Evolutionary conservation across 2,113 vertebrate genomes (phyloP).

Genomic region (Mobula hypostoma): DNA sequence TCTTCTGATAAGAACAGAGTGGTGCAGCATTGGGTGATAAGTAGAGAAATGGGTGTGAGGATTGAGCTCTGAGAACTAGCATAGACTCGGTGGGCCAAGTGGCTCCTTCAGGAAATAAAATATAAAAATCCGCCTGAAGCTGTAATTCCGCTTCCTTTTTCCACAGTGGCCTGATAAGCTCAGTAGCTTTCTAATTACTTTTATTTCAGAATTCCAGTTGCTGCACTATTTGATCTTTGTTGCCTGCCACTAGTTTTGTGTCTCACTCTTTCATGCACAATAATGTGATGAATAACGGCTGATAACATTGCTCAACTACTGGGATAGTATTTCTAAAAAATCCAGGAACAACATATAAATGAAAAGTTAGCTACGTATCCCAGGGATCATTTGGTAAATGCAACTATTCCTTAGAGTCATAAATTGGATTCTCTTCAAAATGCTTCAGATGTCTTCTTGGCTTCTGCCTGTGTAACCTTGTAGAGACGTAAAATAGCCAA

Average conservation of each 20-base stretch:
- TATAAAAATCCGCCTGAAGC: neutral
- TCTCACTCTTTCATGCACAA: neutral
- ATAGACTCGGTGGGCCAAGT: too few relatives aligned
- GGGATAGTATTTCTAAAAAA: neutral
- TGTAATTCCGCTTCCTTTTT: neutral
- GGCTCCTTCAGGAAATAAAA: too few relatives aligned
- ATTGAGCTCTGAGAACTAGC: too few relatives aligned
- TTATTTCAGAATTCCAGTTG: neutral
- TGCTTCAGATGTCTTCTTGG: neutral
- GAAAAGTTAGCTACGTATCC: neutral
- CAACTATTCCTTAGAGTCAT: neutral
- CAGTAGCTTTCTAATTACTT: neutral
- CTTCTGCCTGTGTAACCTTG: neutral
- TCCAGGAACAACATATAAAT: neutral
- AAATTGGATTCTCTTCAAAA: neutral
- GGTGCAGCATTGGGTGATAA: too few relatives aligned
- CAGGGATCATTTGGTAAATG: neutral
- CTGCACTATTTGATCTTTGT: neutral
- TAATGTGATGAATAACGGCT: neutral
- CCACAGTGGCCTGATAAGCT: neutral
- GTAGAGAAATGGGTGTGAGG: too few relatives aligned
- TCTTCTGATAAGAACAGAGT: neutral
- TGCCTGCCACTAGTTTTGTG: too few relatives aligned
- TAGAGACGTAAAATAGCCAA: neutral
- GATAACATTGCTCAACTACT: neutral